These are phyloP conservation scores for Amblyopsis hoosieri DNA, from an alignment of 2,797 vertebrate genomes.

Conservation along the genomic window DNA sequence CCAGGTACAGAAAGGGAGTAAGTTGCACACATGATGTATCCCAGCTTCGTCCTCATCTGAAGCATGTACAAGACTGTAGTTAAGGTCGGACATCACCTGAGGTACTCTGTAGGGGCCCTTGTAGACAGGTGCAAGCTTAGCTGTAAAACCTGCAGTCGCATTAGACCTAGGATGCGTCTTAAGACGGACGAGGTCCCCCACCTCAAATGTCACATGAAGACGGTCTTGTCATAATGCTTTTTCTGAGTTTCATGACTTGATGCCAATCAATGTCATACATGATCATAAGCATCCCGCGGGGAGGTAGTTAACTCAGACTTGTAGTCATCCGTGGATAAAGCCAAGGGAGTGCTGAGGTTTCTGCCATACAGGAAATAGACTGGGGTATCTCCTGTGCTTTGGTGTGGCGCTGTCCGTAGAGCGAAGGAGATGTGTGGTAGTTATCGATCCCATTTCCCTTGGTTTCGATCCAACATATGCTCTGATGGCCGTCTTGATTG, in stretches of 20 bases:
- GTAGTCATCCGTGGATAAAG: background rate
- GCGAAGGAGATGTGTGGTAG: background rate
- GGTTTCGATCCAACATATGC: background rate
- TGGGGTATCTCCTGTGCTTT: background rate
- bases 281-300: background rate
- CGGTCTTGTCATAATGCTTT: constrained; percentile 3
- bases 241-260: background rate
- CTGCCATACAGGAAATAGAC: background rate
- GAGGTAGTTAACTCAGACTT: background rate
- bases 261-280: background rate
- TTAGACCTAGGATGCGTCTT: background rate
- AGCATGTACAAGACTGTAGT: background rate
- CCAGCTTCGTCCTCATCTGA: background rate
- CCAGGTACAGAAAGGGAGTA: background rate
- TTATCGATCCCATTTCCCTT: background rate
- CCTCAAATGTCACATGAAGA: background rate
- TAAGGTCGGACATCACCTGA: background rate
- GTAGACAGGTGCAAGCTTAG: too few relatives aligned
- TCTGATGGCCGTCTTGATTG: background rate
- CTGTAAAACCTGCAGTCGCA: too few relatives aligned
- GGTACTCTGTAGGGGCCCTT: too few relatives aligned
- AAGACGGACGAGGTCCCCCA: background rate
- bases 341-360: constrained; percentile 1
- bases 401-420: background rate
- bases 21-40: too few relatives aligned